Evolutionary conservation across 2,113 vertebrate species (phyloP).

Genomic region (Archilochus colubris): DNA sequence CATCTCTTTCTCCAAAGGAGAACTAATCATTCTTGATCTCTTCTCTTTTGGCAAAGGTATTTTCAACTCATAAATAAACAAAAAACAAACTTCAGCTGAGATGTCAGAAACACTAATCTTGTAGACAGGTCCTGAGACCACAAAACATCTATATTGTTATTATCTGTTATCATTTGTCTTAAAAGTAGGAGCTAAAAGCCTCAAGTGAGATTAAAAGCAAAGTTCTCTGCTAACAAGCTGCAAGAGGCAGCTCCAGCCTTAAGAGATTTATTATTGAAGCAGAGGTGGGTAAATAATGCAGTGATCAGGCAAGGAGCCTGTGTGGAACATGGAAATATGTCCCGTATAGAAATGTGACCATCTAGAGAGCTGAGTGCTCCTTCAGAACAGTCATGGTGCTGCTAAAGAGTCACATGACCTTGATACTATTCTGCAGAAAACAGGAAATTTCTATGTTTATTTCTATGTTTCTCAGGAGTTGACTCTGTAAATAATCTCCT

Average conservation of each 20-base stretch:
- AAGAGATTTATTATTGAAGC: background rate
- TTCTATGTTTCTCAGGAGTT: no score
- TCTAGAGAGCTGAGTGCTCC: background rate
- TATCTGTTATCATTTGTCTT: background rate
- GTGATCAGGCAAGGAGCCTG: background rate
- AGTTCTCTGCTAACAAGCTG: background rate
- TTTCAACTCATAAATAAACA: background rate
- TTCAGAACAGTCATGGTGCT: background rate
- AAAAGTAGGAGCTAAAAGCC: background rate
- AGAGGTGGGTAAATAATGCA: background rate
- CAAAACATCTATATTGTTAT: background rate
- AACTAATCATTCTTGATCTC: background rate
- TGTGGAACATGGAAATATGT: background rate
- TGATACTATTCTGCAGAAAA: background rate
- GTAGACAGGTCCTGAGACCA: background rate
- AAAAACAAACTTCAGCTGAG: background rate
- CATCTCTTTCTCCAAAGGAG: background rate
- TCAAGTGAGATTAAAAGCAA: background rate
- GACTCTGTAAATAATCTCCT: background rate
- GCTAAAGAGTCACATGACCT: background rate
- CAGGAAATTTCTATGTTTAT: background rate
- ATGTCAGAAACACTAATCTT: background rate
- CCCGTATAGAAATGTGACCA: background rate
- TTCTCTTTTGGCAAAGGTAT: background rate
- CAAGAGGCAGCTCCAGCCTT: background rate